phyloP scores from a whole-genome alignment of 2,797 vertebrate genomes.

The Galagoides demidoff region DNA sequence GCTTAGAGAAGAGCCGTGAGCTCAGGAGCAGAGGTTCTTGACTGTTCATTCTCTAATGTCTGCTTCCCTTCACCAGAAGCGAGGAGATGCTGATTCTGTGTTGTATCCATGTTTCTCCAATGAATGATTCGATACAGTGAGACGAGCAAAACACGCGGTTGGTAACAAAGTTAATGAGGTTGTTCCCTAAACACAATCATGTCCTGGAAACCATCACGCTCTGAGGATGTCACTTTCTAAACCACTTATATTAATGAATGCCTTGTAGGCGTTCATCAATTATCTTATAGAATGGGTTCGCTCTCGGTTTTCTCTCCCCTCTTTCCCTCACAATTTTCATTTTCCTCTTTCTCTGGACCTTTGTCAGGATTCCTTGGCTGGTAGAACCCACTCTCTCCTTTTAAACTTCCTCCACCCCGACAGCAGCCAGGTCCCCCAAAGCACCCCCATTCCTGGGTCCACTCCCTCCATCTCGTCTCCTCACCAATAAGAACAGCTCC shows the following conservation, averaged over 20 bases:
- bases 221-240: neutral
- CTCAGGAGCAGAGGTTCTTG: neutral
- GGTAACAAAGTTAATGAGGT: neutral
- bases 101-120: neutral
- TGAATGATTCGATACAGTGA: neutral
- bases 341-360: neutral
- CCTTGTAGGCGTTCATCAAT: neutral
- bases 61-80: neutral
- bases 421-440: neutral
- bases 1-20: neutral
- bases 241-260: neutral
- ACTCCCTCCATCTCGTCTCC: neutral
- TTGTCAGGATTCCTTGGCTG: neutral
- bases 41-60: neutral
- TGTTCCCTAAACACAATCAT: neutral
- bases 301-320: neutral
- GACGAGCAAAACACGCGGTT: neutral
- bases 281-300: neutral
- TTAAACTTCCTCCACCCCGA: neutral
- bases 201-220: neutral
- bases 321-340: neutral
- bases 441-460: neutral
- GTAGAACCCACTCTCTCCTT: neutral
- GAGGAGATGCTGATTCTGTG: neutral
- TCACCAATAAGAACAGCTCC: rapidly evolving